Base-by-base conservation (phyloP, 1,140 invertebrate species). In the Meloidogyne hapla region DNA sequence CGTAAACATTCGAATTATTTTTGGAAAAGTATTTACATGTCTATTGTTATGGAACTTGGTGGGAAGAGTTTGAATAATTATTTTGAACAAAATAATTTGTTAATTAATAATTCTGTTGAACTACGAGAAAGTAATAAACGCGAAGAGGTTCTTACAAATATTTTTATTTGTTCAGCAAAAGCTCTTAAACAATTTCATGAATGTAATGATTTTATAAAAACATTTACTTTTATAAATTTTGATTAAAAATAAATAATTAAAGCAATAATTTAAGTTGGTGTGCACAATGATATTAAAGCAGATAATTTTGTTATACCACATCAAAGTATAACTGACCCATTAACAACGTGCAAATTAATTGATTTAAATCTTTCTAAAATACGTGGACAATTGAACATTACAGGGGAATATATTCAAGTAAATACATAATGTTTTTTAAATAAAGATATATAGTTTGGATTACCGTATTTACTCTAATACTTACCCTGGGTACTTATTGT, bases 341-440 rank as follows among this genome's bases (percentile, higher is more conserved):
- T 56, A 21, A 13, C 18, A n/a, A 6, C 4, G 0, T 56, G 48
- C n/a, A 56, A 21, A 56, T 56, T 56, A 56, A 56, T 56, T n/a
- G 48, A 56, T 56, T 56, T 56, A n/a, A 56, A 56, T 56, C n/a
- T n/a, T n/a, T 56, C 48, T 56, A 56, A 6, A 56, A 56, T n/a
- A n/a, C 5, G 0, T 56, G 18, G n/a, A n/a, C 5, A 6, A n/a
- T 8, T n/a, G 4, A 56, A n/a, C 8, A 8, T 56, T n/a, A 56
- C 4, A n/a, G 18, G 18, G 0, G 48, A 56, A 15, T 42, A 42
- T 48, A 48, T 48, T 4, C 4, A 48, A n/a, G 18, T n/a, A n/a
- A n/a, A n/a, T n/a, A n/a, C n/a, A n/a, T n/a, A n/a, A n/a, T n/a
- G n/a, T n/a, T n/a, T n/a, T n/a, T n/a, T n/a, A n/a, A n/a, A n/a